A percentile compares a stretch with the other conserved stretches of the same genome.
These are phyloP conservation scores for Phasianus colchicus DNA, from an alignment of 2,113 vertebrate species.

Conservation along the genomic window DNA sequence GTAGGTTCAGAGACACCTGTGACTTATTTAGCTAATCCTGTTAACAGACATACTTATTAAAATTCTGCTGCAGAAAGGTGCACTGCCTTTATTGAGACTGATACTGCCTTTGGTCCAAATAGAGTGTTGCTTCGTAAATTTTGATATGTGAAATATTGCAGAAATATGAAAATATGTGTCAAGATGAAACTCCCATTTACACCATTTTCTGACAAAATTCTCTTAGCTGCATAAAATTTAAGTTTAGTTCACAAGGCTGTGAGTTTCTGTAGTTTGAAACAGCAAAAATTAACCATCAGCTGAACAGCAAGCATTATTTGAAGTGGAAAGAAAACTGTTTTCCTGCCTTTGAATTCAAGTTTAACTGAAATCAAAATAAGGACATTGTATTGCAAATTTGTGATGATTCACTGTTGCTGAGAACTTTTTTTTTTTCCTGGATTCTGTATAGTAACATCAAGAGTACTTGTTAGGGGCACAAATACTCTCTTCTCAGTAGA, in stretches of 20 bases:
- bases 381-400: not conserved
- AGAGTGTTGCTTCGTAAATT: not conserved
- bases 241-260: slow-evolving; percentile 12
- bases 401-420: slow-evolving; percentile 43
- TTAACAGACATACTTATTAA: not conserved
- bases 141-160: slow-evolving; percentile 37
- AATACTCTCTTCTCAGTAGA: slow-evolving; percentile 29
- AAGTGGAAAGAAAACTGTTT: slow-evolving; percentile 15
- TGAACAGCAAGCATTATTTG: not conserved
- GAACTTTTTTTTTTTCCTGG: slow-evolving; percentile 59
- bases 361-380: slow-evolving; percentile 41
- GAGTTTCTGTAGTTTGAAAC: slow-evolving; percentile 55
- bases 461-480: not conserved
- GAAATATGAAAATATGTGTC: not conserved
- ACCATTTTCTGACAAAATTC: slow-evolving; percentile 39
- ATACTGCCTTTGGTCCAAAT: slow-evolving; percentile 20
- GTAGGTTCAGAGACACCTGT: not conserved
- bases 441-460: slow-evolving; percentile 45
- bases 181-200: slow-evolving; percentile 44
- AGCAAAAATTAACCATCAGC: slow-evolving; percentile 33
- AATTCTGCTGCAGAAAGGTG: not conserved
- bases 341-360: slow-evolving; percentile 7
- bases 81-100: not conserved
- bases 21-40: not conserved
- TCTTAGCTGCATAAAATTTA: slow-evolving; percentile 24